These are phyloP conservation scores for Botia kubotai DNA, from an alignment of 2,797 vertebrate genomes.

Conservation along the genomic window DNA sequence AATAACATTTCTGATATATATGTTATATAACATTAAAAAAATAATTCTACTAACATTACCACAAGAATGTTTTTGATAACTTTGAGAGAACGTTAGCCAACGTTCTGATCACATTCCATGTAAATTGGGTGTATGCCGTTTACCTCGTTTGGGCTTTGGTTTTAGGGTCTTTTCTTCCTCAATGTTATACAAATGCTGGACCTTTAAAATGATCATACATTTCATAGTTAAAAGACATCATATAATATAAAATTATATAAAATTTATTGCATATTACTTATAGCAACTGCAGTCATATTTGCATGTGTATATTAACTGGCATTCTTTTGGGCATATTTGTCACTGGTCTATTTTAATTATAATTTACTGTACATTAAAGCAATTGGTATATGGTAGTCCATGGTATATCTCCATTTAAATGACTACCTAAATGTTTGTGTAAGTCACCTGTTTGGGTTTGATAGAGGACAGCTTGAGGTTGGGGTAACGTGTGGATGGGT, in stretches of 20 bases:
- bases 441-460: constrained; percentile 84
- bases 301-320: background rate
- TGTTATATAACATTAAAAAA: too few species aligned
- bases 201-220: constrained; percentile 69
- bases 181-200: constrained; percentile 77
- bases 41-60: too few species aligned
- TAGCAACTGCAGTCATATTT: background rate
- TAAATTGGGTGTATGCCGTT: background rate
- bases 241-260: too few species aligned
- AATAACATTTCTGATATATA: too few species aligned
- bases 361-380: too few species aligned
- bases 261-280: background rate
- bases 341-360: too few species aligned
- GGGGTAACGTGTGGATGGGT: constrained; percentile 88
- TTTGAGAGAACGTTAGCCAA: too few species aligned
- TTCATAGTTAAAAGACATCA: background rate
- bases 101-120: too few species aligned
- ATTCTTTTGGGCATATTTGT: background rate
- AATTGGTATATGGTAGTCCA: too few species aligned
- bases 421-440: background rate
- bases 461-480: constrained; percentile 86
- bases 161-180: constrained; percentile 63
- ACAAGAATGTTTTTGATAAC: too few species aligned
- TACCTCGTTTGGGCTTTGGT: constrained; percentile 68
- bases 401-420: too few species aligned